These are phyloP conservation scores for Neodiprion pinetum DNA, from an alignment of 1,140 invertebrate species.

Conservation along the genomic window DNA sequence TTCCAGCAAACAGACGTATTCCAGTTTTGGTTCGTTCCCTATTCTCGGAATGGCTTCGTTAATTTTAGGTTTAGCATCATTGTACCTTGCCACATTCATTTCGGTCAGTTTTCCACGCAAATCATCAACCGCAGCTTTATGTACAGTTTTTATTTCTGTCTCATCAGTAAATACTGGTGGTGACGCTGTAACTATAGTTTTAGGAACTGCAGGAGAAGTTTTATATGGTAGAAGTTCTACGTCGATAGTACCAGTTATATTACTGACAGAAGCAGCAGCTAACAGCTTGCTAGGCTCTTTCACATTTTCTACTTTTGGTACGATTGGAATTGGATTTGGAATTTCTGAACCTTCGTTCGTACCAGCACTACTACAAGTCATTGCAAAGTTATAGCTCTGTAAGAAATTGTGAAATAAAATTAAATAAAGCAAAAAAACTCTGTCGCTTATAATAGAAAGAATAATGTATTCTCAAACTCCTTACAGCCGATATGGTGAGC, in stretches of 20 bases:
- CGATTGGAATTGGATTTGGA: constrained; percentile 35
- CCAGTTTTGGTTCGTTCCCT: constrained; percentile 4
- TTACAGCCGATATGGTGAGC: constrained; percentile 45
- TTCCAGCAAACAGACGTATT: background rate
- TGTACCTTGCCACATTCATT: background rate
- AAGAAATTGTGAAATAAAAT: constrained; percentile 22
- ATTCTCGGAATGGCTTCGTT: background rate
- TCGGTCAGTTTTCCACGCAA: background rate
- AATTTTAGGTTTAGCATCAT: background rate
- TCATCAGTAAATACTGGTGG: constrained; percentile 2
- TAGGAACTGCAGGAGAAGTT: background rate
- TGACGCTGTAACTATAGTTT: background rate
- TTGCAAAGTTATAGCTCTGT: constrained; percentile 47
- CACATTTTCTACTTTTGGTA: constrained; percentile 11
- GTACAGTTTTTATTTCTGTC: constrained; percentile 10
- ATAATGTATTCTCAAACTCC: background rate
- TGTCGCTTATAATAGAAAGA: background rate
- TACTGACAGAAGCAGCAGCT: background rate
- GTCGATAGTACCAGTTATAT: background rate
- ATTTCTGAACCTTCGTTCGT: constrained; percentile 34
- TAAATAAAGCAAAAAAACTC: constrained; percentile 18
- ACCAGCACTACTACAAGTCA: constrained; percentile 47
- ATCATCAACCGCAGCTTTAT: background rate
- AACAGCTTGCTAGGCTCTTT: background rate
- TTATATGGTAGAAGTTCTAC: background rate